Conservation (phyloP, 2,888 invertebrate genomes). For the Neria commutata region DNA sequence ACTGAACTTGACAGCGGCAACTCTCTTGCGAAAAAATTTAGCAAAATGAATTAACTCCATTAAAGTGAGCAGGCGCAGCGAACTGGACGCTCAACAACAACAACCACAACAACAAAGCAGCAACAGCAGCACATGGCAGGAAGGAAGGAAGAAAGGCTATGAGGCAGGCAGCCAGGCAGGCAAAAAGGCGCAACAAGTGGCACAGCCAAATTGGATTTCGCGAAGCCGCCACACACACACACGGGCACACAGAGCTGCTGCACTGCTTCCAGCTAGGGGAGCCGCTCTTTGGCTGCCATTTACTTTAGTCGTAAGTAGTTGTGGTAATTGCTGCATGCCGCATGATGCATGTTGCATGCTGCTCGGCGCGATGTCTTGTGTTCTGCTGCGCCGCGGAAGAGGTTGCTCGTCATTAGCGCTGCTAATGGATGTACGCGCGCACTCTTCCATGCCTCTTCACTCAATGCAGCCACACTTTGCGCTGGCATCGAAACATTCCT, state of each 20-base stretch:
- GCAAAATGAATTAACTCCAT: slow-evolving; percentile 36
- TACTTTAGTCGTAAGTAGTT: too few species aligned
- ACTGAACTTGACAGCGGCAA: slow-evolving; percentile 10
- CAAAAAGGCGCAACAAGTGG: not conserved
- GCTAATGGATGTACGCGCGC: slow-evolving; percentile 56
- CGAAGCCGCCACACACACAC: slow-evolving; percentile 6
- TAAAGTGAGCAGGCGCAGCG: slow-evolving; percentile 35
- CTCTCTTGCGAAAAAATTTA: not conserved
- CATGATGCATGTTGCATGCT: slow-evolving; percentile 18
- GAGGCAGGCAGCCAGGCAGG: not conserved
- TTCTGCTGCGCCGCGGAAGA: slow-evolving; percentile 36
- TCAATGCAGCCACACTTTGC: not conserved
- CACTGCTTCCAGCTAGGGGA: too few species aligned
- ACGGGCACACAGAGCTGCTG: not conserved
- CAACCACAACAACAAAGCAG: not conserved
- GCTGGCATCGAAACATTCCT: not conserved
- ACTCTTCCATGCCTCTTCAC: slow-evolving; percentile 10
- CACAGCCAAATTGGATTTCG: not conserved
- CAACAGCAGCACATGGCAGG: not conserved
- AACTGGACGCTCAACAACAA: not conserved
- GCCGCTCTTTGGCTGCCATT: too few species aligned
- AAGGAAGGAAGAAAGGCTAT: not conserved
- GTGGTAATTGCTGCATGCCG: not conserved
- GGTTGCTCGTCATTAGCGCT: slow-evolving; percentile 50
- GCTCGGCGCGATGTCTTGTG: not conserved